Evolutionary conservation across 2,797 vertebrate species (phyloP), one percentile per base, ranked within the genome.

Genomic region (Malurus leucopterus): DNA sequence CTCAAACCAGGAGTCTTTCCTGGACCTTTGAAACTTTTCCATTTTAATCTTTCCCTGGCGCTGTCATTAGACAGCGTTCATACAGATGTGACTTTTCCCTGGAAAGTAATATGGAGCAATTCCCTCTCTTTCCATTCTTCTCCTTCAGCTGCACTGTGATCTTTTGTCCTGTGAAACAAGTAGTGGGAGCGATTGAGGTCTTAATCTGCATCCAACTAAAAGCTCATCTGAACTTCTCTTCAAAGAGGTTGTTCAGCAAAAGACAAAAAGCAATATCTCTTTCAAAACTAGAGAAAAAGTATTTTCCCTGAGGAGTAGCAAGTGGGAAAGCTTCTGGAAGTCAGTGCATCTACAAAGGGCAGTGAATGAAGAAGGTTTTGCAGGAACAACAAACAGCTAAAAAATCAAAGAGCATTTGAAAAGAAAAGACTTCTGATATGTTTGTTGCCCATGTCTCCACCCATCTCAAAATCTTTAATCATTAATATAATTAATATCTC

Each of bases 401-500:
- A 62, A 79, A 83, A 72, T 57, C 38, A 29, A 70, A 86, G 55
- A 80, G 11, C 58, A 38, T 69, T 71, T 86, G 77, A n/a, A 89
- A 81, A 81, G 23, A n/a, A 65, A 80, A 84, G 77, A 63, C 40
- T 88, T 84, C 12, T 29, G 51, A 51, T 84, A 59, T 38, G 61
- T 72, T 59, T 82, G 79, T 53, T 87, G 41, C 46, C 26, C 36
- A 36, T 57, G 40, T 89, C 73, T 71, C 77, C 61, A 71, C 38
- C 76, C 40, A 46, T 64, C 24, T 15, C 50, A 79, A 36, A 58
- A 87, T 74, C 40, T 40, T 58, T 82, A 88, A 73, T 78, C 70
- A 75, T 72, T 80, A 89, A 86, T 89, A 36, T 24, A 87, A 86
- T 75, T 44, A 87, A 85, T 88, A 89, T 62, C n/a, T 34, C 40